Evolutionary conservation across 2,888 invertebrate species (phyloP), one percentile per base, ranked within the genome.

Genomic region (Calliopum simillimum): DNA sequence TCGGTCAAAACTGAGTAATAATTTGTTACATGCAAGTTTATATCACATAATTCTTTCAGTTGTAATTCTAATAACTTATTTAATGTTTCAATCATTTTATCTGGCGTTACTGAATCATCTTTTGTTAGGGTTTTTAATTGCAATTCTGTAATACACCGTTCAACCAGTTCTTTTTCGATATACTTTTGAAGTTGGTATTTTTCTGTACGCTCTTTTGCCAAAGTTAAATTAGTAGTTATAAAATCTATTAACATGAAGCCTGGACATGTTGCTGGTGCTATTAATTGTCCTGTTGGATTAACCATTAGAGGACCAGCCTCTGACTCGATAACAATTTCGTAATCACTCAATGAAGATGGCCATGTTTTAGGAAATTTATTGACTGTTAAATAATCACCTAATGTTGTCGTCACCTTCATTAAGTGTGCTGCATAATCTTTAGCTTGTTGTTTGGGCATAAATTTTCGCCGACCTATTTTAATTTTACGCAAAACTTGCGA

Each of bases 281-380:
- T 94, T 80, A 97, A 93, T 87, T 97, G 96, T 3, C 97, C 98
- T 3, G 95, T 95, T 0, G 96, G 96, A 13, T 96, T 96, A 41
- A 98, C 89, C 94, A 96, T 97, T 69, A 98, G 83, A 0, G 97
- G 97, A 1, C 97, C 97, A 4, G 97, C 94, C 85, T 96, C 97
- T 23, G 97, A 83, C 71, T 97, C 87, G 19, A 87, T 86, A 58
- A 80, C 79, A 44, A 83, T 81, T 73, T 75, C 70, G 81, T 93
- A 93, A 80, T 92, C 88, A 12, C 89, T 87, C 21, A 97, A 88
- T 70, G 90, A 89, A 49, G 89, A 87, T 0, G 96, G 95, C 90
- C 96, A 94, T 23, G 88, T 86, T 58, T 87, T 85, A 0, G 96
- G 93, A 85, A 91, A 93, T 72, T 89, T 91, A 76, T 89, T 87